Evolutionary conservation across 2,888 invertebrate species (phyloP).

Genomic region (Coremacera marginata): DNA sequence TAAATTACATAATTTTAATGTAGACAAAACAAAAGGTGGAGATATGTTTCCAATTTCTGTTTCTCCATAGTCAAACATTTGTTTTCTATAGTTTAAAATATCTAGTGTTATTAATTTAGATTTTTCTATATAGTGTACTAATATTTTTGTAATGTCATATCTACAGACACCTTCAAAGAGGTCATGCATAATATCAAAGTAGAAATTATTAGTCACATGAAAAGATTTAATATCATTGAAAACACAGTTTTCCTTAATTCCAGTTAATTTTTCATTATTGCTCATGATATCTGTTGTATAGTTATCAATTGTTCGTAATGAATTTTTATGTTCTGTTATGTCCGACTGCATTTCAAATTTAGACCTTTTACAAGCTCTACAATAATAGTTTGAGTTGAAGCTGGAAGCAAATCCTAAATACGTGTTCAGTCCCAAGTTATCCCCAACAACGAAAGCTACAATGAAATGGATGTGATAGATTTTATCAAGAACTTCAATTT

Average conservation of each 20-base stretch:
- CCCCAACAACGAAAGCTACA: conserved; percentile 26
- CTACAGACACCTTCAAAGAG: conserved; percentile 17
- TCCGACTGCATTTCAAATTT: conserved; percentile 18
- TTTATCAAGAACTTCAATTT: conserved; percentile 11
- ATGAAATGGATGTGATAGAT: conserved; percentile 23
- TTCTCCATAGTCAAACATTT: conserved; percentile 42
- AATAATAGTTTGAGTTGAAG: conserved; percentile 10
- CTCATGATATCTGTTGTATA: not conserved
- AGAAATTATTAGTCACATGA: conserved; percentile 25
- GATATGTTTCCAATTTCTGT: conserved; percentile 42
- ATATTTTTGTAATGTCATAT: conserved; percentile 16
- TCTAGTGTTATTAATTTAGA: conserved; percentile 38
- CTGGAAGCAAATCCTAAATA: not conserved
- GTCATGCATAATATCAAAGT: conserved; percentile 22
- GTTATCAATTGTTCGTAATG: conserved; percentile 20
- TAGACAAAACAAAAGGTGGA: conserved; percentile 28
- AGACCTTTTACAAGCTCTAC: conserved; percentile 13
- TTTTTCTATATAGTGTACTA: conserved; percentile 22
- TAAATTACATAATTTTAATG: conserved; percentile 37
- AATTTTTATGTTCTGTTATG: conserved; percentile 1
- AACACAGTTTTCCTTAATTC: conserved; percentile 22
- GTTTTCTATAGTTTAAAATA: conserved; percentile 38
- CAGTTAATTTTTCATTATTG: conserved; percentile 28
- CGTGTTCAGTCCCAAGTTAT: conserved; percentile 29
- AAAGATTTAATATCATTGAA: conserved; percentile 23